Conservation (phyloP, 2,113 vertebrate genomes). For the Pedetes capensis region DNA sequence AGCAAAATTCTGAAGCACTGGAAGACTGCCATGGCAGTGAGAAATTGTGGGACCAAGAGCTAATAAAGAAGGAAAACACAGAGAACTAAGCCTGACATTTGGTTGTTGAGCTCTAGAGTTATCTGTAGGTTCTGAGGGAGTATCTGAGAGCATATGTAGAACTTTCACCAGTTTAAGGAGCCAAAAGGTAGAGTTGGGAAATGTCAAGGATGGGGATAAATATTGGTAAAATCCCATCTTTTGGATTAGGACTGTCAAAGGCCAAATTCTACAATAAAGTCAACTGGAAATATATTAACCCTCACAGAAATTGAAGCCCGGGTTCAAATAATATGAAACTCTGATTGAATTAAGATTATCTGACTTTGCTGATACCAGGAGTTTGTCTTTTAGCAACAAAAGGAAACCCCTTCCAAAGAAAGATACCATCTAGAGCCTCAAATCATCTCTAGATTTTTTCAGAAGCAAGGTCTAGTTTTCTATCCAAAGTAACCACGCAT, state of each 20-base stretch:
- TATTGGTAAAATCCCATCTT: neutral
- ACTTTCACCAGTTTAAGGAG: neutral
- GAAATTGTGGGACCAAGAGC: neutral
- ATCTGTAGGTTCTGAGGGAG: neutral
- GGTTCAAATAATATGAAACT: neutral
- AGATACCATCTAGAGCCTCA: neutral
- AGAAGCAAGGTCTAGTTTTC: neutral
- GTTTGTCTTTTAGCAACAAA: constrained; percentile 3
- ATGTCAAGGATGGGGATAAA: neutral
- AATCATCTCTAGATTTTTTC: neutral
- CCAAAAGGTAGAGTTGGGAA: neutral
- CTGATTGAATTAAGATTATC: neutral
- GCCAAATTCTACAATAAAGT: neutral
- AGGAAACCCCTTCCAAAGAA: neutral
- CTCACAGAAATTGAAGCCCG: neutral
- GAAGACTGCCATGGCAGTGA: neutral
- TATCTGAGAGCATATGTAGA: neutral
- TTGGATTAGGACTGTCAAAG: neutral
- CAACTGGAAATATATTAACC: neutral
- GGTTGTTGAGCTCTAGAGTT: neutral
- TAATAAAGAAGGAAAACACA: neutral
- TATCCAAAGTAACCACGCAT: neutral
- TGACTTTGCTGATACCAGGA: neutral
- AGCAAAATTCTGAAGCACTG: neutral
- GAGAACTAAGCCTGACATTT: neutral